A percentile compares a stretch with the other conserved stretches of the same genome.
Evolutionary conservation across 2,797 vertebrate genomes (phyloP).

Genomic region (Rallus crepitans): DNA sequence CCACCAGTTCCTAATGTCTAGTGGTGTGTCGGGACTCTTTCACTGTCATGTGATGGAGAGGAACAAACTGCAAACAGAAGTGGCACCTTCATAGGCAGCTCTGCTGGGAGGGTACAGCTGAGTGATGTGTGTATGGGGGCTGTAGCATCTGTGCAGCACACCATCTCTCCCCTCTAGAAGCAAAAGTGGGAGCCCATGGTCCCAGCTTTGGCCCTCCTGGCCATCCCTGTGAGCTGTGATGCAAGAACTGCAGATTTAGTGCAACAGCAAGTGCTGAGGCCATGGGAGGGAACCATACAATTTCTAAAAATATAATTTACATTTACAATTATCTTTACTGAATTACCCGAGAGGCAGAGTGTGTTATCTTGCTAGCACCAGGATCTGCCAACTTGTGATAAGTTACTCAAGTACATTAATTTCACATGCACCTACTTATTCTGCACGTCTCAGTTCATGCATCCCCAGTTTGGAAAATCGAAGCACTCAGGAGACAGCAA

Average conservation of each 20-base stretch:
- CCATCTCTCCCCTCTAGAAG: background rate
- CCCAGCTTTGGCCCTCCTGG: background rate
- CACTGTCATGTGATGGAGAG: background rate
- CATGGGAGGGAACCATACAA: background rate
- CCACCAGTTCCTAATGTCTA: background rate
- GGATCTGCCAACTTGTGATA: background rate
- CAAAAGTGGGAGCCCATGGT: background rate
- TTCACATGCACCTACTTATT: background rate
- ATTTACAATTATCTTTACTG: background rate
- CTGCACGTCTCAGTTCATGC: background rate
- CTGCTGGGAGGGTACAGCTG: background rate
- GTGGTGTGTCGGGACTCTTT: background rate
- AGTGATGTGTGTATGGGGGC: rapidly evolving
- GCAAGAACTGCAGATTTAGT: background rate
- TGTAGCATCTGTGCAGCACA: background rate
- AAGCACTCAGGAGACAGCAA: background rate
- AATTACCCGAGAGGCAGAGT: background rate
- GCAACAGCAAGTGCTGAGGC: background rate
- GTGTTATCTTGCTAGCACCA: background rate
- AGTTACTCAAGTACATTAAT: background rate
- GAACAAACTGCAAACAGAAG: background rate
- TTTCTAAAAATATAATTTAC: background rate
- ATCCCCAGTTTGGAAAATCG: background rate
- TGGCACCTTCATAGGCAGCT: background rate
- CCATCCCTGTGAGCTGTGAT: background rate